Evolutionary conservation across 1,140 invertebrate species (phyloP).

Genomic region (Philotrypesis tridentata): DNA sequence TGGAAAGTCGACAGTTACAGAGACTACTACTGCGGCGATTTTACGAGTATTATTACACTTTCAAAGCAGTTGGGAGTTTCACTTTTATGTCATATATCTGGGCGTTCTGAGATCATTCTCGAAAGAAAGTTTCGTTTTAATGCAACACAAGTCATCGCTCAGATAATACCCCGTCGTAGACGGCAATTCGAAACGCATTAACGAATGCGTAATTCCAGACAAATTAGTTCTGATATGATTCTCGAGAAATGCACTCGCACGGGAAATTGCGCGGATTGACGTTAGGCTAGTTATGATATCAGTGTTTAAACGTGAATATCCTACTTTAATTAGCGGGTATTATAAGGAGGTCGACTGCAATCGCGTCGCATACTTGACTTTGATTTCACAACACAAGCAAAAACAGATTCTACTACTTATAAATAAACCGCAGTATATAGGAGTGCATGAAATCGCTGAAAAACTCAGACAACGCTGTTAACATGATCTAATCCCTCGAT

Average conservation of each 20-base stretch:
- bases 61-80: neutral
- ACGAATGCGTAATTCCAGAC: neutral
- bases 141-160: slow-evolving; percentile 1
- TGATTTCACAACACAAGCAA: neutral
- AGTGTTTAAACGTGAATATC: neutral
- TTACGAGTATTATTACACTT: neutral
- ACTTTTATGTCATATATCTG: neutral
- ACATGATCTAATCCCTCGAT: neutral
- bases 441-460: too few species aligned
- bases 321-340: neutral
- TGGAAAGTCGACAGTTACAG: neutral
- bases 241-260: neutral
- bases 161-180: neutral
- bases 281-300: neutral
- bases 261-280: neutral
- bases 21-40: neutral
- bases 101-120: neutral
- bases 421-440: neutral
- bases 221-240: neutral
- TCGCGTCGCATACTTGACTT: neutral
- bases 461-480: neutral
- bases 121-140: slow-evolving; percentile 19
- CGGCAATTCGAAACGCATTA: slow-evolving; percentile 23
- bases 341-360: neutral
- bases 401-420: too few species aligned